Base-by-base conservation (phyloP, 2,888 invertebrate genomes). In the Keiferia lycopersicella region DNA sequence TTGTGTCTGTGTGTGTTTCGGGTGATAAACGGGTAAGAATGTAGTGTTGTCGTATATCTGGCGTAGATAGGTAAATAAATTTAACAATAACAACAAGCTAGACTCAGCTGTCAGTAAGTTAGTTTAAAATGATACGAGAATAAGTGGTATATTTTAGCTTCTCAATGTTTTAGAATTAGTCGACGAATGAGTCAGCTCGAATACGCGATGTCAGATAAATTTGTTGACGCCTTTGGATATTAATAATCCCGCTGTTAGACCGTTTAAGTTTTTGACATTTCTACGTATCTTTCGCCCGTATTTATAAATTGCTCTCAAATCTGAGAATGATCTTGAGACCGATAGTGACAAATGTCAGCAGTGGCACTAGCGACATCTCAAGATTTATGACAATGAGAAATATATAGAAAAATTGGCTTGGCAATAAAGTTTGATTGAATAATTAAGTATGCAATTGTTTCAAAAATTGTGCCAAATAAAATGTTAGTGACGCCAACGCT, bases 141-240 rank as follows among this genome's bases (percentile, higher is more conserved):
- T 89, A 86, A 86, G 81, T 80, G 78, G 79, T 86, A 84, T 82
- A 79, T 74, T 80, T 87, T 91, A 91, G 91, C 91, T 91, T 91
- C 87, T 91, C 91, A 89, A 85, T 91, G 91, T 90, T 89, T 91
- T 91, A 91, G 91, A 87, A 88, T 91, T 91, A 91, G 91, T 91
- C 90, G 91, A 91, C 91, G 89, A 85, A 88, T 91, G 91, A 79
- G 91, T 87, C 91, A 81, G 85, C 83, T 87, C 88, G 80, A 75
- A 77, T 80, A 78, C 86, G 76, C 84, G 87, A 74, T 87, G 88
- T 75, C 77, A 86, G 88, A 91, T 86, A 90, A 91, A 88, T 86
- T 83, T 86, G 87, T 87, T 88, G 76, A 68, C 65, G 65, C 65
- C 61, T 63, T 62, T 69, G 57, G 65, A 22, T 53, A 22, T 22